Conservation (phyloP, 2,888 invertebrate species). For the Halictus ligatus region DNA sequence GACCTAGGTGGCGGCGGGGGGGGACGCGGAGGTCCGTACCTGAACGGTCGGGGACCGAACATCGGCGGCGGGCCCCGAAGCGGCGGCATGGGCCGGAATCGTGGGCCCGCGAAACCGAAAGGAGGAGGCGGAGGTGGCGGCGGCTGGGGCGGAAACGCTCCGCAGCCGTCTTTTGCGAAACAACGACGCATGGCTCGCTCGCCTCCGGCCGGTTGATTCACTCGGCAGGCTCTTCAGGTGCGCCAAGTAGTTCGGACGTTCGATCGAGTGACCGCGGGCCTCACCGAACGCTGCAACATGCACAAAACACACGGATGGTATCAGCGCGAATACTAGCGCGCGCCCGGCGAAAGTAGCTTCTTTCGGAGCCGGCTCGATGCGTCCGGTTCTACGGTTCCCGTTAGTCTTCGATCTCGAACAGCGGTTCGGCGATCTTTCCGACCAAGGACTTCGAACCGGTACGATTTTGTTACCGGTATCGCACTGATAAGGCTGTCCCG, state of each 20-base stretch:
- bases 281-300: conserved; percentile 86
- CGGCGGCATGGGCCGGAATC: conserved; percentile 47
- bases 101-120: conserved; percentile 67
- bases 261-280: conserved; percentile 89
- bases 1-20: conserved; percentile 65
- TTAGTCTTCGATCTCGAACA: not conserved
- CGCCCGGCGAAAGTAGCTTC: not conserved
- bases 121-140: not conserved
- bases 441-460: not conserved
- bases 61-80: conserved; percentile 40
- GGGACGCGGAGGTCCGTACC: conserved; percentile 63
- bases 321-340: not conserved
- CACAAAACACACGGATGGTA: not conserved
- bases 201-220: no score
- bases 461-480: no score
- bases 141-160: conserved; percentile 68
- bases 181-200: conserved; percentile 53
- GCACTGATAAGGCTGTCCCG: no score
- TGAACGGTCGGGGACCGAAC: conserved; percentile 56
- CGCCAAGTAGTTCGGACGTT: conserved; percentile 86
- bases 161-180: conserved; percentile 67
- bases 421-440: not conserved
- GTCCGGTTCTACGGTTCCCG: not conserved
- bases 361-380: not conserved
- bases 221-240: not conserved